Evolutionary conservation across 1,140 invertebrate genomes (phyloP).

Genomic region (Oscheius sp.): DNA sequence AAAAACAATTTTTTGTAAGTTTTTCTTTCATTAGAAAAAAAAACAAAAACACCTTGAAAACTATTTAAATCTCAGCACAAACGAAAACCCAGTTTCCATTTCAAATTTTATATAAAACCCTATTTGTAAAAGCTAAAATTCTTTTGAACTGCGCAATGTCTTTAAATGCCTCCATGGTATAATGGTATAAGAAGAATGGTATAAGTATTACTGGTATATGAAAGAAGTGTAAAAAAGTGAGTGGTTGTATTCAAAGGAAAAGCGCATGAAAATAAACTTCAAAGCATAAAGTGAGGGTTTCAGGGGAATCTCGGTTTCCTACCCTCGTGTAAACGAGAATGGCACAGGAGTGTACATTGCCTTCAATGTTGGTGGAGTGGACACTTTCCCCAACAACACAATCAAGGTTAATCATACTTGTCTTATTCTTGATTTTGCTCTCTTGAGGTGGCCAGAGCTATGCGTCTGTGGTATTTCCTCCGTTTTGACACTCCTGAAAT

Average conservation of each 20-base stretch:
- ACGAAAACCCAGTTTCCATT: too few species aligned
- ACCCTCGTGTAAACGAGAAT: constrained; percentile 55
- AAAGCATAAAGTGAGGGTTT: background rate
- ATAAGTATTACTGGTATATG: too few species aligned
- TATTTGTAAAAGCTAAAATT: too few species aligned
- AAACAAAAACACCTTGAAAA: too few species aligned
- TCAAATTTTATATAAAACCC: too few species aligned
- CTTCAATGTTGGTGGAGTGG: constrained; percentile 58
- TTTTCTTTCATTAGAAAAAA: background rate
- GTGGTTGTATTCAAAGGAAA: too few species aligned
- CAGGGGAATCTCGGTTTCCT: constrained; percentile 55
- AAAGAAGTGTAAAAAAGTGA: background rate
- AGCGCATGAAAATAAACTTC: background rate
- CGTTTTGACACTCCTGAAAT: constrained; percentile 52
- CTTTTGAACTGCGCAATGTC: too few species aligned
- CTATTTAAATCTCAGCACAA: too few species aligned
- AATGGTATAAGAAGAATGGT: too few species aligned
- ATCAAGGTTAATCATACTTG: constrained; percentile 40
- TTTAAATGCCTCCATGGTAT: too few species aligned
- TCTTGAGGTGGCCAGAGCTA: constrained; percentile 49
- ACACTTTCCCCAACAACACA: constrained; percentile 53
- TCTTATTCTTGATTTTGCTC: background rate
- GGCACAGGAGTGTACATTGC: constrained; percentile 59
- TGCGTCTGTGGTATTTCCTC: constrained; percentile 59
- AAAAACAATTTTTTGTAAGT: background rate